phyloP scores from a whole-genome alignment of 2,888 invertebrate species.

The Polyommatus icarus region DNA sequence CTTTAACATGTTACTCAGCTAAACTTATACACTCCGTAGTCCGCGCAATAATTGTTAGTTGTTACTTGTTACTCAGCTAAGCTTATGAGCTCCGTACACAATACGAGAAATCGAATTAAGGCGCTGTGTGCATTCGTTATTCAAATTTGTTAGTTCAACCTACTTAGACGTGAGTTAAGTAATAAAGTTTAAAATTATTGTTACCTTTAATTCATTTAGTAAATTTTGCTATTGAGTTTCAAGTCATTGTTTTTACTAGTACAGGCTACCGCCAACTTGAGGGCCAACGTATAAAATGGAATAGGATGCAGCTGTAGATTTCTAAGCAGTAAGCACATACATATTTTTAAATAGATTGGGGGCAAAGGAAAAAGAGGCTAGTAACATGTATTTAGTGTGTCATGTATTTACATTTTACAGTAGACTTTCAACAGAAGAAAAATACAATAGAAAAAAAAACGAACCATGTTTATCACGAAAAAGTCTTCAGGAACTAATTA shows the following conservation, averaged over 20 bases:
- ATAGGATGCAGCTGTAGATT: no score
- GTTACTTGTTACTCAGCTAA: slow-evolving; percentile 6
- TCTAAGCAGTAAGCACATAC: no score
- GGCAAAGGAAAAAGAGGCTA: no score
- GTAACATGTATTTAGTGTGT: no score
- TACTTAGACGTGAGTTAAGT: not conserved
- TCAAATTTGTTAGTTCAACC: not conserved
- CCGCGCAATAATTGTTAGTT: not conserved
- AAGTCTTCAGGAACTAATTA: not conserved
- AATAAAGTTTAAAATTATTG: not conserved
- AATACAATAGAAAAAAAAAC: no score
- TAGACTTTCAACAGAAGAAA: no score
- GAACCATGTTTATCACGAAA: not conserved
- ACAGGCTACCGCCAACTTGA: no score
- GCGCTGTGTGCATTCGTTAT: not conserved
- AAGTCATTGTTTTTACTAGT: no score
- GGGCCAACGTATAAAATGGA: no score
- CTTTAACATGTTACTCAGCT: slow-evolving; percentile 17
- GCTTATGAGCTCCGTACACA: not conserved
- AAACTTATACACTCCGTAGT: slow-evolving; percentile 15
- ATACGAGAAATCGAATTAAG: not conserved
- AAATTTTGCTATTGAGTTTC: not conserved
- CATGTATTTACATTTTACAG: no score
- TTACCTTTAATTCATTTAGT: not conserved
- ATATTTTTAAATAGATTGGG: no score